Conservation (phyloP, 1,140 invertebrate species). For the Ips nitidus region DNA sequence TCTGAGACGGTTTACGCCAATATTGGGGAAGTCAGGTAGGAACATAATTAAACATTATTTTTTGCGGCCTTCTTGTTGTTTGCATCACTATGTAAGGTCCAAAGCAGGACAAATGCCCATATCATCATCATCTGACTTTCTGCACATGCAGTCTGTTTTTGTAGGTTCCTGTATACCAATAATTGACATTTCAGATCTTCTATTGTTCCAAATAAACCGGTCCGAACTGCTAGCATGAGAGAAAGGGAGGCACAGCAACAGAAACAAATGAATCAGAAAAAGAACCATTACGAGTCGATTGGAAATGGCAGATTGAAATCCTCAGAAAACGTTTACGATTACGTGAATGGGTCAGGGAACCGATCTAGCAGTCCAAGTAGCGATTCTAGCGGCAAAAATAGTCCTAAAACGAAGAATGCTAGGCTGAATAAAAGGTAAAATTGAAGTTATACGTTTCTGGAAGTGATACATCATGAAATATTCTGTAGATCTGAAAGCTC, state of each 20-base stretch:
- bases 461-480: neutral
- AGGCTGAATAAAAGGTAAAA: conserved; percentile 46
- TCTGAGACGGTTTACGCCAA: conserved; percentile 76
- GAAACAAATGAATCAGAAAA: conserved; percentile 53
- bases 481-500: conserved; percentile 54
- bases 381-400: conserved; percentile 55
- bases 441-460: neutral
- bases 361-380: conserved; percentile 66
- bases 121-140: too few relatives aligned
- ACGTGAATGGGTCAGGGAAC: conserved; percentile 53
- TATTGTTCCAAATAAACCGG: conserved; percentile 75
- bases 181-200: conserved; percentile 53
- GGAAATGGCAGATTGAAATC: conserved; percentile 47
- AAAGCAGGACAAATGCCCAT: too few relatives aligned
- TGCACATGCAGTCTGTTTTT: too few relatives aligned
- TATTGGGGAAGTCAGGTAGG: conserved; percentile 70
- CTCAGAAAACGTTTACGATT: conserved; percentile 66
- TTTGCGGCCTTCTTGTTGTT: neutral
- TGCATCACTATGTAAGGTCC: too few relatives aligned
- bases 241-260: conserved; percentile 67
- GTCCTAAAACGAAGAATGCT: conserved; percentile 40
- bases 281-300: conserved; percentile 43
- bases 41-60: neutral
- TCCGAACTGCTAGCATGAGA: conserved; percentile 79
- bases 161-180: too few relatives aligned